phyloP scores from a whole-genome alignment of 2,113 vertebrate genomes.

The Arothron firmamentum region DNA sequence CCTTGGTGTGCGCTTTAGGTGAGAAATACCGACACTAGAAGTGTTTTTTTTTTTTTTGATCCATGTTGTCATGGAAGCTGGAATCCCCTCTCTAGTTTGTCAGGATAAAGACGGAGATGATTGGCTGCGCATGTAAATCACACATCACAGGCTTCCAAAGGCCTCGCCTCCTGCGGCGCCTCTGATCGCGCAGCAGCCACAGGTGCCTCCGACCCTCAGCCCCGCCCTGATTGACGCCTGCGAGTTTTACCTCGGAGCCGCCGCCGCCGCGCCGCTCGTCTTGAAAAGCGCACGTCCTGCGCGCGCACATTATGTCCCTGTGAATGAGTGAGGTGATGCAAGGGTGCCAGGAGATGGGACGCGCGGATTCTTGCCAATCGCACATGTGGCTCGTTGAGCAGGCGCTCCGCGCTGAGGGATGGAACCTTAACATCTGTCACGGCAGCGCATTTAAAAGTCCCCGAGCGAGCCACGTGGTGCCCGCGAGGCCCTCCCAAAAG shows the following conservation, averaged over 20 bases:
- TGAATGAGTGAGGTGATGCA: slow-evolving; percentile 28
- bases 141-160: slow-evolving; percentile 46
- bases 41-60: slow-evolving; percentile 11
- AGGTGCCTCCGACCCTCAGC: slow-evolving; percentile 49
- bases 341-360: slow-evolving; percentile 23
- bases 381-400: slow-evolving; percentile 51
- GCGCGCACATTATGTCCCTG: not conserved
- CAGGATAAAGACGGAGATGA: slow-evolving; percentile 46
- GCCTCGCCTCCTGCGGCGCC: slow-evolving; percentile 35
- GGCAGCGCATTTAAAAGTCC: slow-evolving; percentile 45
- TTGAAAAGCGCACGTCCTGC: slow-evolving; percentile 38
- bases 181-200: slow-evolving; percentile 62
- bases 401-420: slow-evolving; percentile 35
- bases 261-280: slow-evolving; percentile 56
- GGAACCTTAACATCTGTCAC: slow-evolving; percentile 61
- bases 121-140: slow-evolving; percentile 65
- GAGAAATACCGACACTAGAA: slow-evolving; percentile 10
- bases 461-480: slow-evolving; percentile 34
- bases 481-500: slow-evolving; percentile 48
- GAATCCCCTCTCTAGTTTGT: slow-evolving; percentile 38
- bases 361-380: slow-evolving; percentile 29
- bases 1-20: slow-evolving; percentile 18
- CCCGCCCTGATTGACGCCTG: slow-evolving; percentile 48
- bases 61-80: slow-evolving; percentile 36
- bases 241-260: slow-evolving; percentile 54